Evolutionary conservation across 2,113 vertebrate species (phyloP), one percentile per base, ranked within the genome.

Genomic region (Prionailurus bengalensis): DNA sequence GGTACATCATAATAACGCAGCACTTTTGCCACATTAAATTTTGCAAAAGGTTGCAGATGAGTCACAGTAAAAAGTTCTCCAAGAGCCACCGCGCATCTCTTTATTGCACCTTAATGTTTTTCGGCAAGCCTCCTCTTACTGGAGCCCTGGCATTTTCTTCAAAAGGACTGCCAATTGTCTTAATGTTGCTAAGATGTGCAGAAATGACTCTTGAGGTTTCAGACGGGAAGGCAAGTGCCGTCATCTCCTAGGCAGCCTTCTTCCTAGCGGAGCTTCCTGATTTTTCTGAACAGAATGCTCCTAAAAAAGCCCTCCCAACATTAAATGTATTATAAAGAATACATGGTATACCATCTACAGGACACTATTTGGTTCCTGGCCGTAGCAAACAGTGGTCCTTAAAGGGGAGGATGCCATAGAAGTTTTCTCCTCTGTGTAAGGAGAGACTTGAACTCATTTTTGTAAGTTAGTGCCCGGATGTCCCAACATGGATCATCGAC

Each of bases 11-110:
- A 91, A 97, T 94, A 97, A 96, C n/a, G 74, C 96, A 94, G 89
- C 84, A 25, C 94, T 97, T 97, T 96, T 98, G 94, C 97, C 94
- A 98, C 94, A 94, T 83, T 91, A 92, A 61, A 97, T 96, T 98
- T 96, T 95, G 86, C 82, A 92, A 97, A 98, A 98, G 97, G 97
- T 97, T 96, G 93, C 91, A 33, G 68, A 97, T 98, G 98, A 98
- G 91, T 98, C 98, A 98, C 5, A 83, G 71, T 45, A 87, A 42
- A 76, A 92, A 94, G 89, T 93, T 96, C 90, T 98, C 90, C 61
- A 95, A 94, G 80, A 42, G 71, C 45, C 36, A 14, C 63, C 4
- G 4, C 33, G 11, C 53, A 80, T 85, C 78, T 96, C 36, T 89
- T 58, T 39, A 74, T n/a, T 61, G 61, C 68, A 95, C 93, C 79